A percentile compares a stretch with the other conserved stretches of the same genome.
Evolutionary conservation across 2,113 vertebrate species (phyloP).

Genomic region (Chionodraco myersi): DNA sequence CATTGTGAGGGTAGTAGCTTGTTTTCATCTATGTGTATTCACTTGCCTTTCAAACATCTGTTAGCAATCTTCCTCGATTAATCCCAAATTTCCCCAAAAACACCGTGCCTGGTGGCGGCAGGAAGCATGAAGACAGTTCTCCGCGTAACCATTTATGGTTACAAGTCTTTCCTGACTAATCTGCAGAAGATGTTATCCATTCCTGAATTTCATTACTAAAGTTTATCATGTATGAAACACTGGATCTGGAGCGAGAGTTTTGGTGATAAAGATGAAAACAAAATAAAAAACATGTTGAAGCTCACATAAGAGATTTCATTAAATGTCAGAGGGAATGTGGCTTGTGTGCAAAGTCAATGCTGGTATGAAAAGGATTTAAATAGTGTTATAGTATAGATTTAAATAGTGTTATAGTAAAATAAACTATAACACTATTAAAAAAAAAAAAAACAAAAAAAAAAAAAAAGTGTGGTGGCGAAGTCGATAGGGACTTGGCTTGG

Average conservation of each 20-base stretch:
- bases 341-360: background rate
- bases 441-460: no score
- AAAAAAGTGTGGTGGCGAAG: no score
- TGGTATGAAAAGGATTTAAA: background rate
- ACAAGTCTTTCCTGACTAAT: conserved; percentile 32
- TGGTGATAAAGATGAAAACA: background rate
- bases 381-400: no score
- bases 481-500: no score
- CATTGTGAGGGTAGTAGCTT: conserved; percentile 3
- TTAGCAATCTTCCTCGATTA: conserved; percentile 63
- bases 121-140: conserved; percentile 29
- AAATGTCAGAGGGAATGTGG: background rate
- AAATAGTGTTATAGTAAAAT: no score
- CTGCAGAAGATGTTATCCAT: conserved; percentile 52
- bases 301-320: background rate
- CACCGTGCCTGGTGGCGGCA: conserved; percentile 38
- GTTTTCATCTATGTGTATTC: conserved; percentile 43
- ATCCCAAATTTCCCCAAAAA: conserved; percentile 55
- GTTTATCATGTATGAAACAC: conserved; percentile 5
- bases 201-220: conserved; percentile 18
- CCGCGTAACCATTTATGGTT: conserved; percentile 60
- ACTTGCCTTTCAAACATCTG: conserved; percentile 56
- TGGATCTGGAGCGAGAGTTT: background rate
- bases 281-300: conserved; percentile 1
- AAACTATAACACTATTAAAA: no score